Evolutionary conservation across 2,888 invertebrate genomes (phyloP).

Genomic region (Orchesella flavescens): DNA sequence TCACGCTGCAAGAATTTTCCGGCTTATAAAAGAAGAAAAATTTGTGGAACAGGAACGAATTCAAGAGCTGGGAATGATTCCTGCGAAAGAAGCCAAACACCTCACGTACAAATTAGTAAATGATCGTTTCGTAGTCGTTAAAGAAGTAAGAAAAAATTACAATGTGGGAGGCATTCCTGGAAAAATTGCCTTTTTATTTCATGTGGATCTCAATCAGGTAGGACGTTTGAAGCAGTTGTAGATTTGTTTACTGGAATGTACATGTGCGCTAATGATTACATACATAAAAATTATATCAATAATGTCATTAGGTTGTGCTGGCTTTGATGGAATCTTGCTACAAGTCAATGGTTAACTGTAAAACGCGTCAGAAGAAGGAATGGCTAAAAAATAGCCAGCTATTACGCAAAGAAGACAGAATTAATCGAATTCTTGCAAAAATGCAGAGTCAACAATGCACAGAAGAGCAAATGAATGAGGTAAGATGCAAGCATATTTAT

Average conservation of each 20-base stretch:
- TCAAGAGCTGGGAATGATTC: conserved; percentile 93
- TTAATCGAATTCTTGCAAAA: conserved; percentile 86
- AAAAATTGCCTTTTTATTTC: conserved; percentile 86
- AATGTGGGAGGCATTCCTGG: conserved; percentile 83
- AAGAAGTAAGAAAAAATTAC: conserved; percentile 83
- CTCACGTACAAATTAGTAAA: conserved; percentile 88
- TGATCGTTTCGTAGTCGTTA: conserved; percentile 82
- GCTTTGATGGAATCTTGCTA: conserved; percentile 83
- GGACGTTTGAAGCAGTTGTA: conserved; percentile 22
- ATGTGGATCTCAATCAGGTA: conserved; percentile 81
- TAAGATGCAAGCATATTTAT: conserved; percentile 73
- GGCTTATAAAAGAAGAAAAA: conserved; percentile 85
- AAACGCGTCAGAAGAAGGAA: conserved; percentile 81
- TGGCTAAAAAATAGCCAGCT: conserved; percentile 83
- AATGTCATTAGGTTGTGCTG: conserved; percentile 78
- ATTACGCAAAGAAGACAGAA: conserved; percentile 88
- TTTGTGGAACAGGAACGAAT: conserved; percentile 94
- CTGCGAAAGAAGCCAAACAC: conserved; percentile 93
- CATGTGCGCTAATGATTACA: background rate
- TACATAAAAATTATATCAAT: background rate
- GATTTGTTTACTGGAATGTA: background rate
- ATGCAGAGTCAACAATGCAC: conserved; percentile 86
- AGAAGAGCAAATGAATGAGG: conserved; percentile 86
- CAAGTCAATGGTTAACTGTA: conserved; percentile 82
- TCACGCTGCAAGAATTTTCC: conserved; percentile 89